Conservation (phyloP, 2,797 vertebrate species). For the Lithobates pipiens region DNA sequence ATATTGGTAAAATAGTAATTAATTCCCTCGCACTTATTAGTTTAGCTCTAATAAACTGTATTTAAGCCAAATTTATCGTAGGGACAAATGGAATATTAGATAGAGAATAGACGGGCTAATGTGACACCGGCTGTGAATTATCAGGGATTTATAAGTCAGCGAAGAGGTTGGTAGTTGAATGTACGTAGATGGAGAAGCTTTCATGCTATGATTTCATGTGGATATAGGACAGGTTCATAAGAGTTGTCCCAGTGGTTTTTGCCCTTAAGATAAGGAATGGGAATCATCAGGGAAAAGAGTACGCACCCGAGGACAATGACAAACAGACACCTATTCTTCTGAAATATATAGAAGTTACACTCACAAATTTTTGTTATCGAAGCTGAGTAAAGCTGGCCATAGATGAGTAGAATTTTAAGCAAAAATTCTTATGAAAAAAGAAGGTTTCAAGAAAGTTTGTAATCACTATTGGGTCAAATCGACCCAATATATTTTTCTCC, state of each 20-base stretch:
- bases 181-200: not conserved
- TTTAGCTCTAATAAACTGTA: slow-evolving; percentile 21
- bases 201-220: not conserved
- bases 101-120: not conserved
- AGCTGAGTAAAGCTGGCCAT: no score
- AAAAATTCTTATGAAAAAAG: no score
- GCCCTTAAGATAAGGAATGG: no score
- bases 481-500: no score
- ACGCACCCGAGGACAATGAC: no score
- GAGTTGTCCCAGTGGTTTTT: not conserved
- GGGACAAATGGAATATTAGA: not conserved
- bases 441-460: no score
- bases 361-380: no score
- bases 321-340: no score
- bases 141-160: not conserved
- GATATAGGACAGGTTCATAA: not conserved
- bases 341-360: no score
- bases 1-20: slow-evolving; percentile 20
- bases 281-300: no score
- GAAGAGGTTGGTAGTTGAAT: not conserved
- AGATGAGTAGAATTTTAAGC: no score
- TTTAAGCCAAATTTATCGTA: slow-evolving; percentile 35
- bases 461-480: no score
- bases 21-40: not conserved
- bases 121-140: not conserved